Evolutionary conservation across 2,113 vertebrate genomes (phyloP).

Genomic region (Bucco capensis): DNA sequence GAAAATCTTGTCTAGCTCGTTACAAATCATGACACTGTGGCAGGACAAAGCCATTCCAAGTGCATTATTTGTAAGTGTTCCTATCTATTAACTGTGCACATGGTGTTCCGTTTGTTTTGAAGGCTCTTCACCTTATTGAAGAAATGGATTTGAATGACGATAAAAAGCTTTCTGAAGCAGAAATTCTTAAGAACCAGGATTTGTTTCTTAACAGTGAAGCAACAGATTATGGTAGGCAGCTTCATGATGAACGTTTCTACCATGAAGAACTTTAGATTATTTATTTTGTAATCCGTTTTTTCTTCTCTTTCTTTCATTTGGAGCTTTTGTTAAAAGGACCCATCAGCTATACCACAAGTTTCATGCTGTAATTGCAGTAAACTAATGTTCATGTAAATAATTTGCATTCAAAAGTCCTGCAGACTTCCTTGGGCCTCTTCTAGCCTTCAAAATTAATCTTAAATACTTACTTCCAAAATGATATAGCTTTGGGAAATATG

Average conservation of each 20-base stretch:
- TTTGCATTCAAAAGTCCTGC: conserved; percentile 49
- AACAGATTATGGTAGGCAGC: conserved; percentile 92
- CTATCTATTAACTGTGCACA: not conserved
- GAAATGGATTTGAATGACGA: conserved; percentile 91
- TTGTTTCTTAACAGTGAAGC: conserved; percentile 94
- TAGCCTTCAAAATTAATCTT: conserved; percentile 6
- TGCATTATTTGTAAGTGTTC: not conserved
- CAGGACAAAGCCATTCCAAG: not conserved
- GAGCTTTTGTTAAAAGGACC: not conserved
- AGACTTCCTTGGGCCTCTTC: conserved; percentile 24
- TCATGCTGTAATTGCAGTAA: conserved; percentile 57
- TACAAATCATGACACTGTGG: not conserved
- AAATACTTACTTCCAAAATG: conserved; percentile 12
- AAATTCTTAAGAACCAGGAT: conserved; percentile 89
- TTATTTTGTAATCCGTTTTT: conserved; percentile 19
- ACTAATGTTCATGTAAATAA: conserved; percentile 35
- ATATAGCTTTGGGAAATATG: not conserved
- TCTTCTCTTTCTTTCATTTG: not conserved
- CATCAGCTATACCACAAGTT: conserved; percentile 31
- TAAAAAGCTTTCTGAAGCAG: conserved; percentile 80
- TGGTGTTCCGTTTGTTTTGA: conserved; percentile 17
- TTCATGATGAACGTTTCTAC: conserved; percentile 79
- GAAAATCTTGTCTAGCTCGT: not conserved
- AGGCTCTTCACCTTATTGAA: conserved; percentile 91
- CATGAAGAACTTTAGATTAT: conserved; percentile 78